A percentile compares a stretch with the other conserved stretches of the same genome.
These are phyloP conservation scores for Furcifer pardalis DNA, from an alignment of 2,797 vertebrate species.

Conservation along the genomic window DNA sequence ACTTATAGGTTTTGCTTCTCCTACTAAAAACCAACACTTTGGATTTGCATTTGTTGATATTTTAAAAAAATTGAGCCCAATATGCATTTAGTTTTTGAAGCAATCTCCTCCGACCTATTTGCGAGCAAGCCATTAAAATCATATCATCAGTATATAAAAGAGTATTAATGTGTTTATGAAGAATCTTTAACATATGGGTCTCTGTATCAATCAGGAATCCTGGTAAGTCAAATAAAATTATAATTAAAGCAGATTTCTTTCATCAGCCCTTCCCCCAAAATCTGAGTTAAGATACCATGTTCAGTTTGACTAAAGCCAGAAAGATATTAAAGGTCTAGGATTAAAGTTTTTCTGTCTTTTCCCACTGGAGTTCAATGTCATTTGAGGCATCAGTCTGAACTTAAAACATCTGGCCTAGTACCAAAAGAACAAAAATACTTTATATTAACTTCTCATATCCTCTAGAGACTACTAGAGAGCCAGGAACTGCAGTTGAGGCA, in stretches of 20 bases:
- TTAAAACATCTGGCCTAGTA: conserved; percentile 71
- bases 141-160: too few species aligned
- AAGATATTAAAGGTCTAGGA: conserved; percentile 35
- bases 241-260: conserved; percentile 15
- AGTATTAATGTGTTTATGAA: too few species aligned
- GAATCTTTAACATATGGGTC: too few species aligned
- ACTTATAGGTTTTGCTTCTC: too few species aligned
- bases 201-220: too few species aligned
- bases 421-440: conserved; percentile 73
- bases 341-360: conserved; percentile 57
- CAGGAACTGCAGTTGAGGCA: conserved; percentile 59
- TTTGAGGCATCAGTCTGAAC: conserved; percentile 69
- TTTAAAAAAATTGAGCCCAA: too few species aligned
- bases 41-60: too few species aligned
- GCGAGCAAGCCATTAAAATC: too few species aligned
- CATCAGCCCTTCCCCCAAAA: neutral
- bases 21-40: too few species aligned
- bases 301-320: conserved; percentile 33
- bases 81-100: too few species aligned
- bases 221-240: conserved; percentile 2
- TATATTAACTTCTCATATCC: conserved; percentile 70
- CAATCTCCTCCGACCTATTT: too few species aligned
- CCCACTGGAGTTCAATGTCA: conserved; percentile 68
- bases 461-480: conserved; percentile 62
- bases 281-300: conserved; percentile 33